Evolutionary conservation across 2,797 vertebrate genomes (phyloP).

Genomic region (Falco naumanni): DNA sequence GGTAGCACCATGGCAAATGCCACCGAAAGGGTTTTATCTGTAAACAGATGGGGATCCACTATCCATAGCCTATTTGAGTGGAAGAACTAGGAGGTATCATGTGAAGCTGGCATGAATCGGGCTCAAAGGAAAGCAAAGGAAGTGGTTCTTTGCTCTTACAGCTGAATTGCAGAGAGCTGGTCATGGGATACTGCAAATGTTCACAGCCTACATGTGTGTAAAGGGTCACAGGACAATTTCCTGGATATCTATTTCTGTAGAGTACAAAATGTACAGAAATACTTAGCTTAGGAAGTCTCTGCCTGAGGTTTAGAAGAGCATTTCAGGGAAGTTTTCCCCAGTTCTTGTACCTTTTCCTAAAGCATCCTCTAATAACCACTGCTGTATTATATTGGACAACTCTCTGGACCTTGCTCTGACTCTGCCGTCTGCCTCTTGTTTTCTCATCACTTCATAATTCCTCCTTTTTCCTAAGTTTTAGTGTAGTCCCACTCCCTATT

Average conservation of each 20-base stretch:
- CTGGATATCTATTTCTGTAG: neutral
- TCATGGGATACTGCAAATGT: neutral
- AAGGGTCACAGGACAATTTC: neutral
- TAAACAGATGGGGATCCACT: neutral
- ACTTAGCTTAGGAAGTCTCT: neutral
- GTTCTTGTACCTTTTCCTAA: neutral
- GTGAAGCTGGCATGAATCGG: neutral
- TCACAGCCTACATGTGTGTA: neutral
- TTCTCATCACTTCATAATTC: neutral
- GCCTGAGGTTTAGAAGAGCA: neutral
- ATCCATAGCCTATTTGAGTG: neutral
- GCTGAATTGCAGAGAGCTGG: neutral
- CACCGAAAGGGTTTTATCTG: neutral
- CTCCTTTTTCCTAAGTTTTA: neutral
- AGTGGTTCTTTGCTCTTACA: neutral
- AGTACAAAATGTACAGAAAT: neutral
- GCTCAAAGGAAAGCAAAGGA: neutral
- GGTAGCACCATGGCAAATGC: neutral
- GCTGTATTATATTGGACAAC: neutral
- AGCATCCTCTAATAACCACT: neutral
- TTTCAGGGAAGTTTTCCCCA: neutral
- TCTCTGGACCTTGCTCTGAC: neutral
- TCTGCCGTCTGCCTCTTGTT: neutral
- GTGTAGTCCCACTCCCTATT: neutral
- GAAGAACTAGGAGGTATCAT: neutral